These are phyloP conservation scores for Ennomos erosarius DNA, from an alignment of 2,888 invertebrate species.

Conservation along the genomic window DNA sequence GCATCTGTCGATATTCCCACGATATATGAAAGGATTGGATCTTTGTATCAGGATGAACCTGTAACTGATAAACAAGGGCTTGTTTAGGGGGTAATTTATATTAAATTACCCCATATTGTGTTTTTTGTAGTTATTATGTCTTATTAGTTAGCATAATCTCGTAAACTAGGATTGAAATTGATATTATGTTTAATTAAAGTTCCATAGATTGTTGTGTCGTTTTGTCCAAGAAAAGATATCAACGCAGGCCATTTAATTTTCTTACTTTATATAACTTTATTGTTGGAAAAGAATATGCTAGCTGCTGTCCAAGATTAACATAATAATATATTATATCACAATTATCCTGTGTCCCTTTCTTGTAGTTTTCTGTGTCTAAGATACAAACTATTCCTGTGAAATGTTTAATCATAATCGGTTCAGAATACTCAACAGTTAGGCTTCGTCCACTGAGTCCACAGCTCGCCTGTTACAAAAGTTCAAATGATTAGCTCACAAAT, in stretches of 20 bases:
- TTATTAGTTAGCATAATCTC: slow-evolving; percentile 14
- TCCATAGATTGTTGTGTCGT: neutral
- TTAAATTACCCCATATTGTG: slow-evolving; percentile 8
- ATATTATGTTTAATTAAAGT: neutral
- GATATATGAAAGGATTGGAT: slow-evolving; percentile 71
- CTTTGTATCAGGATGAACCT: slow-evolving; percentile 44
- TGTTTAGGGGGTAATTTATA: slow-evolving; percentile 10
- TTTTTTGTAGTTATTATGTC: slow-evolving; percentile 10
- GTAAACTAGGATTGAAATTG: neutral
- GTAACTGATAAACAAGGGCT: slow-evolving; percentile 25
- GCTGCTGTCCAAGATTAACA: too few relatives aligned
- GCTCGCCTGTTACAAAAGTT: too few relatives aligned
- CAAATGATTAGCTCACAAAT: too few relatives aligned
- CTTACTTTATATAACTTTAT: neutral
- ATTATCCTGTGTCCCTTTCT: too few relatives aligned
- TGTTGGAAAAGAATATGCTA: too few relatives aligned
- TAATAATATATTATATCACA: too few relatives aligned
- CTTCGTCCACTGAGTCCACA: too few relatives aligned
- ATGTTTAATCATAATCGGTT: too few relatives aligned
- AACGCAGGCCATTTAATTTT: slow-evolving; percentile 42
- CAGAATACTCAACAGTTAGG: too few relatives aligned
- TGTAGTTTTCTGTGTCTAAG: too few relatives aligned
- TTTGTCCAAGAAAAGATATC: slow-evolving; percentile 45
- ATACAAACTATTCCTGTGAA: too few relatives aligned
- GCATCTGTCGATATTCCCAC: slow-evolving; percentile 81